Evolutionary conservation across 2,797 vertebrate genomes (phyloP).

Genomic region (Takifugu rubripes): DNA sequence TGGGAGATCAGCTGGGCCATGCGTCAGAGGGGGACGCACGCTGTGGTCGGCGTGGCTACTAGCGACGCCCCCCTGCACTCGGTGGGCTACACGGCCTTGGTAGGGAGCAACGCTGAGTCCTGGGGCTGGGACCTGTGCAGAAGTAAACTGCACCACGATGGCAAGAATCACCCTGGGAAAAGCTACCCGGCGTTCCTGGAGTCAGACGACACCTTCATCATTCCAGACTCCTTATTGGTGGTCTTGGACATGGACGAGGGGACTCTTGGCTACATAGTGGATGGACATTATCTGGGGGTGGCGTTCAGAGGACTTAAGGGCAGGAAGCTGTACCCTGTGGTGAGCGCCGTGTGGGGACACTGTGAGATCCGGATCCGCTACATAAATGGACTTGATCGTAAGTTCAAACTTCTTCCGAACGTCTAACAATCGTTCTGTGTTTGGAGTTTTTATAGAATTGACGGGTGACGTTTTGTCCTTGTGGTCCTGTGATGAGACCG

Average conservation of each 20-base stretch:
- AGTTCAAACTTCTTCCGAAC: constrained; percentile 70
- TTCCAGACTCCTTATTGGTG: constrained; percentile 95
- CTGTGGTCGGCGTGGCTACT: constrained; percentile 92
- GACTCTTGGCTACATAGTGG: constrained; percentile 94
- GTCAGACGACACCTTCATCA: constrained; percentile 92
- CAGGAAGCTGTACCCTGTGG: constrained; percentile 94
- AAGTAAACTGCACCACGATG: constrained; percentile 94
- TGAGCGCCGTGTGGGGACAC: constrained; percentile 99
- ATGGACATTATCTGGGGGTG: constrained; percentile 96
- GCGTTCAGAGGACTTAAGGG: constrained; percentile 96
- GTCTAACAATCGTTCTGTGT: neutral
- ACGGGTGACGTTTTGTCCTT: no score
- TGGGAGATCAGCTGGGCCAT: constrained; percentile 99
- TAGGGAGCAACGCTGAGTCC: constrained; percentile 92
- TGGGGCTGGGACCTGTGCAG: constrained; percentile 99
- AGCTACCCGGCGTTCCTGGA: constrained; percentile 93
- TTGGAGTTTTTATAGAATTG: constrained; percentile 8
- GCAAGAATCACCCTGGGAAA: constrained; percentile 93
- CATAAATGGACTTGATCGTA: constrained; percentile 98
- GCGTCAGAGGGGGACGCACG: constrained; percentile 94
- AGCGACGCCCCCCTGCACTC: constrained; percentile 91
- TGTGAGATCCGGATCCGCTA: constrained; percentile 98
- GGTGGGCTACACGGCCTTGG: constrained; percentile 92
- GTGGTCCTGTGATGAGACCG: no score
- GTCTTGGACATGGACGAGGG: constrained; percentile 99